phyloP scores from a whole-genome alignment of 2,797 vertebrate genomes.

The Pangasius sanitwongsei region DNA sequence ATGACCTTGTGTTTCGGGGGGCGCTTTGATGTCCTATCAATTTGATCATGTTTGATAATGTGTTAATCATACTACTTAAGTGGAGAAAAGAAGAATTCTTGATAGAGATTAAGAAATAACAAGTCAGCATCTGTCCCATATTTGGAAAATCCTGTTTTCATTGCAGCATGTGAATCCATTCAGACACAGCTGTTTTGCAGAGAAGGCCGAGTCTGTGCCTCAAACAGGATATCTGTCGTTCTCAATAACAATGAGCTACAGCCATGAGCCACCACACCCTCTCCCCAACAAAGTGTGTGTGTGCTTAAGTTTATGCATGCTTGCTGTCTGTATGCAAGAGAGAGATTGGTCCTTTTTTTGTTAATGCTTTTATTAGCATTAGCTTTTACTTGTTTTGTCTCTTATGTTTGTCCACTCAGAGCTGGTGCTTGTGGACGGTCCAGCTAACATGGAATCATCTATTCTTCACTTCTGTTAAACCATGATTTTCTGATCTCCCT shows the following conservation, averaged over 20 bases:
- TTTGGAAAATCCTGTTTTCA: conserved; percentile 30
- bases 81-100: background rate
- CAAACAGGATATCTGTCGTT: conserved; percentile 77
- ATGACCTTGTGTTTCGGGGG: background rate
- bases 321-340: conserved; percentile 27
- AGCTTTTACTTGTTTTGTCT: conserved; percentile 14
- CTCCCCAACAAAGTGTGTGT: conserved; percentile 28
- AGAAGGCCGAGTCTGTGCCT: conserved; percentile 65
- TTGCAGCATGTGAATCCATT: conserved; percentile 41
- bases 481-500: too few species aligned
- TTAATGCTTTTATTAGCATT: conserved; percentile 29
- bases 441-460: background rate
- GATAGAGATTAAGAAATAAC: background rate
- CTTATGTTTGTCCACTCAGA: conserved; percentile 6
- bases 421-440: background rate
- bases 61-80: background rate
- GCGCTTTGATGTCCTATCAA: background rate
- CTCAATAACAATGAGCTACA: conserved; percentile 78
- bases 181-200: conserved; percentile 69
- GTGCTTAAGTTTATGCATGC: conserved; percentile 6
- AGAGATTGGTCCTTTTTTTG: conserved; percentile 32
- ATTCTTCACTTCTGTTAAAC: background rate
- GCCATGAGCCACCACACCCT: conserved; percentile 75
- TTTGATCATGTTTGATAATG: background rate
- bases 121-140: conserved; percentile 16